Conservation (phyloP, 2,888 invertebrate species). For the Drosophila fungiperda region DNA sequence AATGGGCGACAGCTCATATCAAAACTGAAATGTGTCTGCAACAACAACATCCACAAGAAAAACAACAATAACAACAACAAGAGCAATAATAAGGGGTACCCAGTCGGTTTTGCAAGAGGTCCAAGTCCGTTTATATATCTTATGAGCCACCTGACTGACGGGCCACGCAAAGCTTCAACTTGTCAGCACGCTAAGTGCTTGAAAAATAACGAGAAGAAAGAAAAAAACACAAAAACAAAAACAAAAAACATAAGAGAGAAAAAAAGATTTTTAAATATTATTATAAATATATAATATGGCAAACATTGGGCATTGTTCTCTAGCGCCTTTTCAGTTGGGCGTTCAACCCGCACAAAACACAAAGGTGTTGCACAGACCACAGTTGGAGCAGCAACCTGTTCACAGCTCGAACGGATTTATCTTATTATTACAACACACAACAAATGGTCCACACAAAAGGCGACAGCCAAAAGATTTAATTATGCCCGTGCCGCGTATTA, state of each 20-base stretch:
- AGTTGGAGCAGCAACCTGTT: constrained; percentile 68
- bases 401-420: constrained; percentile 69
- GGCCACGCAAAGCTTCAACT: constrained; percentile 79
- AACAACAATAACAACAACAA: constrained; percentile 28
- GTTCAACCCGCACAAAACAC: constrained; percentile 75
- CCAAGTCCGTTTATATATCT: constrained; percentile 62
- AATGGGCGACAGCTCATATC: constrained; percentile 76
- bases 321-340: constrained; percentile 73
- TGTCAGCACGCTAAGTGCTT: constrained; percentile 81
- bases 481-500: constrained; percentile 71
- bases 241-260: constrained; percentile 9
- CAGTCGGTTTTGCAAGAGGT: constrained; percentile 56
- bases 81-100: constrained; percentile 43
- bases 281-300: constrained; percentile 57
- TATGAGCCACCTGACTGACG: constrained; percentile 68
- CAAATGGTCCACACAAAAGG: constrained; percentile 51
- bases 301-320: constrained; percentile 67
- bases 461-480: constrained; percentile 74
- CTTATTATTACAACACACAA: constrained; percentile 74
- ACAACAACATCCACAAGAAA: constrained; percentile 37
- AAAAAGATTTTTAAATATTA: constrained; percentile 58
- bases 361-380: constrained; percentile 39
- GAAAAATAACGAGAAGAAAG: constrained; percentile 57
- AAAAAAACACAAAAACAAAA: constrained; percentile 3
- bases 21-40: constrained; percentile 68